Evolutionary conservation across 1,140 invertebrate genomes (phyloP).

Genomic region (Neodiprion virginianus): DNA sequence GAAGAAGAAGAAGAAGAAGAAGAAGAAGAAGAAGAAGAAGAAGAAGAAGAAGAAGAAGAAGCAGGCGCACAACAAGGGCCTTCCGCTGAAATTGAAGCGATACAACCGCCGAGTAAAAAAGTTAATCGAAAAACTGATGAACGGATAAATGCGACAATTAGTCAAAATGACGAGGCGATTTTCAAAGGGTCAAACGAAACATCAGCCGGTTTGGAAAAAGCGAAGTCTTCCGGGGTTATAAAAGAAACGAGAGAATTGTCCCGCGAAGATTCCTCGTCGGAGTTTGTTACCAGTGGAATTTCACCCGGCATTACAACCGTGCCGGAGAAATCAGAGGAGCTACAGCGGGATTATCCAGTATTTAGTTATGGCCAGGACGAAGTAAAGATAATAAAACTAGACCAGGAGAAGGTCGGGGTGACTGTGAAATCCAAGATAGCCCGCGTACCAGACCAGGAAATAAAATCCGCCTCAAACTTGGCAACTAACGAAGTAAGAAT

Average conservation of each 20-base stretch:
- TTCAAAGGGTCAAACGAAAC: neutral
- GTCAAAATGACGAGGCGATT: neutral
- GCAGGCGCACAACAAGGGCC: neutral
- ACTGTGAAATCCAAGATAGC: constrained; percentile 17
- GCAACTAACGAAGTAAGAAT: constrained; percentile 27
- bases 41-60: too few relatives aligned
- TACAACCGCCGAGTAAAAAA: too few relatives aligned
- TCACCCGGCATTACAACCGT: neutral
- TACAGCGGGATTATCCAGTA: constrained; percentile 43
- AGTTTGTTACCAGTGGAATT: neutral
- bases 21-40: neutral
- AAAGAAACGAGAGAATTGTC: constrained; percentile 36
- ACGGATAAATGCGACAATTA: neutral
- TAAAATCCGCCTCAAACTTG: constrained; percentile 21
- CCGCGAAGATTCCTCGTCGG: constrained; percentile 22
- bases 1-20: constrained; percentile 4
- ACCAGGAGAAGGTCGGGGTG: constrained; percentile 28
- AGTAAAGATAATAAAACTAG: constrained; percentile 60
- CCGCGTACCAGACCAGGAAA: neutral
- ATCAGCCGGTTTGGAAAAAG: neutral
- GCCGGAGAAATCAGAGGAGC: constrained; percentile 38
- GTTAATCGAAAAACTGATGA: neutral
- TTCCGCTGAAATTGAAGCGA: neutral
- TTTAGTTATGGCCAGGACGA: constrained; percentile 43
- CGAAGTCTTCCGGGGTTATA: constrained; percentile 23